Evolutionary conservation across 2,797 vertebrate genomes (phyloP).

Genomic region (Eulemur coronatus): DNA sequence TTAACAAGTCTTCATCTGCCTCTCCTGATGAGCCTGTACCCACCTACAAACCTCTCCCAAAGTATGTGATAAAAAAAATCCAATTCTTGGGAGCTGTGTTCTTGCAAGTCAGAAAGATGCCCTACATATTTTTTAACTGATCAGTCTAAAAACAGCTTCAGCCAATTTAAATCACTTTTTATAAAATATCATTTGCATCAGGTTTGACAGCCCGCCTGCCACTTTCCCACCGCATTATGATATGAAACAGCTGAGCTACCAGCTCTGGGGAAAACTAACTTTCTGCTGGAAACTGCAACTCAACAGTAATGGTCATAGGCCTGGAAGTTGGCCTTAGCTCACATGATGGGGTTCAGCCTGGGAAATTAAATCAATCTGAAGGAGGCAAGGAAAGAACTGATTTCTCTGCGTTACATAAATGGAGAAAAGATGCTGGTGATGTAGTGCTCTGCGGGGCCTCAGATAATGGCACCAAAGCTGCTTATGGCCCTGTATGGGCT

Average conservation of each 20-base stretch:
- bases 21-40: background rate
- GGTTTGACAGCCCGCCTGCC: slow-evolving; percentile 66
- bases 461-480: background rate
- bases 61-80: slow-evolving; percentile 48
- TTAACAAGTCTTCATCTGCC: background rate
- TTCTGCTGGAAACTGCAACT: slow-evolving; percentile 39
- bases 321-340: background rate
- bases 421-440: background rate
- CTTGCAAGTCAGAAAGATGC: slow-evolving; percentile 62
- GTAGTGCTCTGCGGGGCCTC: background rate
- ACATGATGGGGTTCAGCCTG: background rate
- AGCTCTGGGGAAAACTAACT: background rate
- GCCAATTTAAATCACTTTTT: slow-evolving; percentile 77
- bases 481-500: background rate
- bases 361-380: background rate
- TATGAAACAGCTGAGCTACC: slow-evolving; percentile 58
- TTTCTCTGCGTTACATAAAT: background rate
- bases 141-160: slow-evolving; percentile 77
- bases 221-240: slow-evolving; percentile 63
- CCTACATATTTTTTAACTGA: slow-evolving; percentile 71
- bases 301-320: background rate
- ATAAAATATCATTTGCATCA: slow-evolving; percentile 75
- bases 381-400: background rate
- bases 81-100: background rate
- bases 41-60: slow-evolving; percentile 5